phyloP scores from a whole-genome alignment of 2,113 vertebrate genomes.

The Gymnarchus niloticus region DNA sequence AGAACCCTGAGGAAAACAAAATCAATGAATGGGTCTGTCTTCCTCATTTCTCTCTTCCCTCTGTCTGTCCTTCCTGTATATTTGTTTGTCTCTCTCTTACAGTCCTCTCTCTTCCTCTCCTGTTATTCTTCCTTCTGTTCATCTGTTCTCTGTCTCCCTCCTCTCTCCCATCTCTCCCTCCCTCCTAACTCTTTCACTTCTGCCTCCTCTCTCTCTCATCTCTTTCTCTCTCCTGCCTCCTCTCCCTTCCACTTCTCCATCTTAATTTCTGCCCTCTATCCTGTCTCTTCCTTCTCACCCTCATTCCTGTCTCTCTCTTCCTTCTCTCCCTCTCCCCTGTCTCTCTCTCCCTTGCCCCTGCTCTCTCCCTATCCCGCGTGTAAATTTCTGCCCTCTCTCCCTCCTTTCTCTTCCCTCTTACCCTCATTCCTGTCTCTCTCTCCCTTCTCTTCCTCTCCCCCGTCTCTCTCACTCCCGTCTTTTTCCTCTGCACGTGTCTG shows the following conservation, averaged over 20 bases:
- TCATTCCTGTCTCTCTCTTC: background rate
- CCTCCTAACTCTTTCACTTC: background rate
- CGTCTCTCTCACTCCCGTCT: background rate
- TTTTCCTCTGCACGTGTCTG: background rate
- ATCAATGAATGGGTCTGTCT: background rate
- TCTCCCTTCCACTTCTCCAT: background rate
- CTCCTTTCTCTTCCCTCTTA: background rate
- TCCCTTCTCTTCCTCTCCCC: background rate
- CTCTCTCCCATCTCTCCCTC: background rate
- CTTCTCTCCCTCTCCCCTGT: background rate
- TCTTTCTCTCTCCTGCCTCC: background rate
- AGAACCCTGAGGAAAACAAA: too few species aligned
- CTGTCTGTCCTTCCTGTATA: background rate
- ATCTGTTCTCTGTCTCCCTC: background rate
- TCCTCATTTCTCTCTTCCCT: background rate
- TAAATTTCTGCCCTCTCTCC: background rate
- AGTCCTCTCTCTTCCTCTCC: background rate
- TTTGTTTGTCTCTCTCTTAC: background rate
- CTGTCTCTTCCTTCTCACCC: background rate
- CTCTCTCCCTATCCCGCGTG: background rate
- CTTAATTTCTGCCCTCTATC: background rate
- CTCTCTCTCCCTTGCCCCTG: constrained; percentile 21
- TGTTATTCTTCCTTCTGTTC: background rate
- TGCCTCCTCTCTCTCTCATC: background rate
- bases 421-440: background rate